These are phyloP conservation scores for Chesias legatella DNA, from an alignment of 2,888 invertebrate genomes.

Conservation along the genomic window DNA sequence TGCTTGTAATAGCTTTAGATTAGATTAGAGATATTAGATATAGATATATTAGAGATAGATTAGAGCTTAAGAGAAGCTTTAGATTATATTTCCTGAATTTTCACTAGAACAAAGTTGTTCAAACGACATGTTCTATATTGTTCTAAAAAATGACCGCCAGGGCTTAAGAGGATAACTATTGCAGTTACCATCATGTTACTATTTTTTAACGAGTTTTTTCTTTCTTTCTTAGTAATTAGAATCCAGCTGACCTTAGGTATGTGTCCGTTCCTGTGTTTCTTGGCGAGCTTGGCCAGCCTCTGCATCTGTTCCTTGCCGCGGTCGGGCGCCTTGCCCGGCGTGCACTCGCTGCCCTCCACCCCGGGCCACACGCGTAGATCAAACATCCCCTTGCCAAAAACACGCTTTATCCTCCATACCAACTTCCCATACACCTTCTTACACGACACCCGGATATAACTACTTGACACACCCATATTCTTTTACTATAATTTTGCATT, in stretches of 20 bases:
- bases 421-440: constrained; percentile 40
- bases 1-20: too few species aligned
- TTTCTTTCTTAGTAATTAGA: background rate
- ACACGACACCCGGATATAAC: constrained; percentile 37
- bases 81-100: too few species aligned
- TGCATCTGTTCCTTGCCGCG: constrained; percentile 93
- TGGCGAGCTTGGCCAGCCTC: constrained; percentile 92
- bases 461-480: constrained; percentile 48
- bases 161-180: too few species aligned
- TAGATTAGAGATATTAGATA: too few species aligned
- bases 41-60: too few species aligned
- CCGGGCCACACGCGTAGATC: constrained; percentile 96
- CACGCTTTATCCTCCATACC: constrained; percentile 37
- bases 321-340: constrained; percentile 92
- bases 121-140: too few species aligned
- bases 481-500: constrained; percentile 1
- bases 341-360: constrained; percentile 88
- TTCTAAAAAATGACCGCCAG: too few species aligned
- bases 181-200: too few species aligned
- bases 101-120: too few species aligned
- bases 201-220: too few species aligned
- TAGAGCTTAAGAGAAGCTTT: too few species aligned
- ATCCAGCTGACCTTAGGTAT: constrained; percentile 86
- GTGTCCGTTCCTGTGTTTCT: constrained; percentile 96
- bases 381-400: constrained; percentile 84